phyloP scores from a whole-genome alignment of 1,140 invertebrate species.

The Probaryconus sp. region DNA sequence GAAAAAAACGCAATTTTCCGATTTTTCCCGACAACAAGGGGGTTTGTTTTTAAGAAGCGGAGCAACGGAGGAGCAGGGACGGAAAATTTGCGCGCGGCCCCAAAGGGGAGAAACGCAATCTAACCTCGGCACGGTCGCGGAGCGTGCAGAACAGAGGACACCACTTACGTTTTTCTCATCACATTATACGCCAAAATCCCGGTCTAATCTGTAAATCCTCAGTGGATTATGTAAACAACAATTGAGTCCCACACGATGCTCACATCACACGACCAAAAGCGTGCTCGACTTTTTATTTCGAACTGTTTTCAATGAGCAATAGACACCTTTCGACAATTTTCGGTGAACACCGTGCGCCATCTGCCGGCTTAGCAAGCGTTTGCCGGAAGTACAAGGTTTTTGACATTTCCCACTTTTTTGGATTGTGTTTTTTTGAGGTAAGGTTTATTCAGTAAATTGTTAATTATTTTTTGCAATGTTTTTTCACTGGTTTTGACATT shows the following conservation, averaged over 20 bases:
- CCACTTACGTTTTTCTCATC: conserved; percentile 64
- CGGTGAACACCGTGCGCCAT: conserved; percentile 13
- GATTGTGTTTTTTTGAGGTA: too few species aligned
- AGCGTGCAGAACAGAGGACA: conserved; percentile 70
- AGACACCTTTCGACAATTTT: conserved; percentile 42
- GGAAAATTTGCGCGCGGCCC: conserved; percentile 12
- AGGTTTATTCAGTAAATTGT: too few species aligned
- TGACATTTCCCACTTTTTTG: too few species aligned
- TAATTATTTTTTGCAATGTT: too few species aligned
- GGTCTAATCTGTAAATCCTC: background rate
- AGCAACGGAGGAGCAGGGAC: conserved; percentile 17
- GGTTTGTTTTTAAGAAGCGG: conserved; percentile 37
- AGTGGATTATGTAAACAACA: background rate
- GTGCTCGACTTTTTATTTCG: conserved; percentile 5
- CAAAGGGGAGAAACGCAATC: conserved; percentile 33
- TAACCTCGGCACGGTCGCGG: conserved; percentile 67
- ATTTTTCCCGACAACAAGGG: background rate
- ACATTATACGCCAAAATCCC: conserved; percentile 46
- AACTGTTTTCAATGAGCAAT: conserved; percentile 41
- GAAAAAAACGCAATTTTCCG: conserved; percentile 52
- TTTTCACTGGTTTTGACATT: too few species aligned
- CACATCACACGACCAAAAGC: conserved; percentile 18
- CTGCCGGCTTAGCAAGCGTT: conserved; percentile 6
- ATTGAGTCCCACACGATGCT: background rate
- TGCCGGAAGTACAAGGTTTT: too few species aligned